A percentile compares a stretch with the other conserved stretches of the same genome.
phyloP scores from a whole-genome alignment of 2,888 invertebrate species.

The Amiota minor region DNA sequence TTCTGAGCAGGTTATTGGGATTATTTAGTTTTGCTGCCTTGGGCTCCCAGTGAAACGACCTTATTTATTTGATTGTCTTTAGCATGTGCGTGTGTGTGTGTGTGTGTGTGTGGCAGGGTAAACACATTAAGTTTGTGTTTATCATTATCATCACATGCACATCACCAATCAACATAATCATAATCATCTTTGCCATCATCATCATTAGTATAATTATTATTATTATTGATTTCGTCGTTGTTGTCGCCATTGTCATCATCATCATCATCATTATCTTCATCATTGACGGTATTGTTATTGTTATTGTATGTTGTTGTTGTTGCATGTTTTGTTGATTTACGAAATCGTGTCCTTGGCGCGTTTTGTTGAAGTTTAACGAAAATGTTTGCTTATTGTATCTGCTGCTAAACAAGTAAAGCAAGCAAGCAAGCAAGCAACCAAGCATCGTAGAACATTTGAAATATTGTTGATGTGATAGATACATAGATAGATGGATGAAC shows the following conservation, averaged over 20 bases:
- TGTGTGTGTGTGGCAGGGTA: neutral
- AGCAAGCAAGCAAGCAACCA: neutral
- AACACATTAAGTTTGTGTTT: conserved; percentile 24
- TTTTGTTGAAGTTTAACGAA: conserved; percentile 4
- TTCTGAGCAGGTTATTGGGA: no score
- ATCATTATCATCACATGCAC: conserved; percentile 4
- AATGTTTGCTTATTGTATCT: conserved; percentile 21
- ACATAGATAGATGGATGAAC: neutral
- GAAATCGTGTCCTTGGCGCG: conserved; percentile 21
- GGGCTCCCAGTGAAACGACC: neutral
- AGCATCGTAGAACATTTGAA: neutral
- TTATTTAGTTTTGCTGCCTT: no score
- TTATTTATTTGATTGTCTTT: neutral
- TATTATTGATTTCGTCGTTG: neutral
- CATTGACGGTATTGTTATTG: neutral
- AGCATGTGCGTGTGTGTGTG: conserved; percentile 20
- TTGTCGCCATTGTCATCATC: neutral
- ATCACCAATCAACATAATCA: neutral
- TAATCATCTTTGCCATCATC: neutral
- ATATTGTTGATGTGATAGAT: neutral
- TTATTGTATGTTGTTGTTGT: neutral
- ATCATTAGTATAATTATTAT: neutral
- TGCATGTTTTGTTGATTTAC: neutral
- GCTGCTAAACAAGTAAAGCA: conserved; percentile 8
- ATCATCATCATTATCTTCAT: neutral